These are phyloP conservation scores for Oreocharis arfaki DNA, from an alignment of 2,113 vertebrate species.

Conservation along the genomic window DNA sequence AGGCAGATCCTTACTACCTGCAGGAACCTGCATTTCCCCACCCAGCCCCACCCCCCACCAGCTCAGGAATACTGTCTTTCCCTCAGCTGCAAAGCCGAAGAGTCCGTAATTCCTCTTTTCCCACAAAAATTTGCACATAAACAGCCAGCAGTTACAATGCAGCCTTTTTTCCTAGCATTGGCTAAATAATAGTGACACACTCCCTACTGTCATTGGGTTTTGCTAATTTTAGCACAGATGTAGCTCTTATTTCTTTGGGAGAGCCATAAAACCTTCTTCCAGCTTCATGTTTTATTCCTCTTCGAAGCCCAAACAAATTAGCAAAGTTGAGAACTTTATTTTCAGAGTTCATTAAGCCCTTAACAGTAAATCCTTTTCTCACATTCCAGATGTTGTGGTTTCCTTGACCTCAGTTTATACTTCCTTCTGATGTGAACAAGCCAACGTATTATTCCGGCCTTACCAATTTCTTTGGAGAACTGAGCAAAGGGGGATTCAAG, in stretches of 20 bases:
- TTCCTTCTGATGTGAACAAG: constrained; percentile 63
- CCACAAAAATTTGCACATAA: constrained; percentile 37
- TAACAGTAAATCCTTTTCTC: constrained; percentile 76
- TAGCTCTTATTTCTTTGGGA: constrained; percentile 60
- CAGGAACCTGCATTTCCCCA: neutral
- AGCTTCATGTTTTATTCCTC: constrained; percentile 67
- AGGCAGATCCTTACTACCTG: neutral
- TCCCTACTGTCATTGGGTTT: constrained; percentile 34
- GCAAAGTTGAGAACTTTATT: constrained; percentile 76
- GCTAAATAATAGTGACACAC: constrained; percentile 29
- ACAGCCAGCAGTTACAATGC: constrained; percentile 30
- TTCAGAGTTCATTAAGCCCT: constrained; percentile 78
- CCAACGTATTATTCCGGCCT: neutral
- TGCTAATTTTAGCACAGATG: constrained; percentile 61
- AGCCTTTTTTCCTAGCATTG: constrained; percentile 22
- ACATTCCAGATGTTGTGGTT: constrained; percentile 79
- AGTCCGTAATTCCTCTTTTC: constrained; percentile 54
- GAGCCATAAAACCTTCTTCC: constrained; percentile 64
- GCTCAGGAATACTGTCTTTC: neutral
- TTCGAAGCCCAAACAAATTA: constrained; percentile 80
- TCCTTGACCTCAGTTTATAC: constrained; percentile 71
- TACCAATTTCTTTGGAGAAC: neutral
- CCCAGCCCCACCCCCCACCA: neutral
- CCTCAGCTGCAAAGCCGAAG: constrained; percentile 19
- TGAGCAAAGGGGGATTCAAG: neutral